Conservation (phyloP, 2,888 invertebrate species). For the Liopterus haemorrhoidalis region DNA sequence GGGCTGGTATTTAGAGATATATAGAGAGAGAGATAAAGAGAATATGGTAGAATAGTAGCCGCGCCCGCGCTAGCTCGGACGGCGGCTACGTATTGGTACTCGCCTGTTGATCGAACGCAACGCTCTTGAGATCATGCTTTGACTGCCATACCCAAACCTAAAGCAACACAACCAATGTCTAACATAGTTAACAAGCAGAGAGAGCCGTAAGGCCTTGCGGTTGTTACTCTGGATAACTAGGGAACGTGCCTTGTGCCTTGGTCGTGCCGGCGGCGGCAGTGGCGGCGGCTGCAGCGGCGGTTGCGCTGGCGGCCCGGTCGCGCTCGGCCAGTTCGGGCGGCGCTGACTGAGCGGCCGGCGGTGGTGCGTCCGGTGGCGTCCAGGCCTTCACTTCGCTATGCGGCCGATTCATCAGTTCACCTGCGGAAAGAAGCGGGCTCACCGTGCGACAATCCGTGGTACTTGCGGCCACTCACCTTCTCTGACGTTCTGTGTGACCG, state of each 20-base stretch:
- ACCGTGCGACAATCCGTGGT: constrained; percentile 29
- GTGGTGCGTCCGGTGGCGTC: constrained; percentile 58
- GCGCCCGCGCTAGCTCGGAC: too few relatives aligned
- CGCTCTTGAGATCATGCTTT: constrained; percentile 15
- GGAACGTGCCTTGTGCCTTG: constrained; percentile 50
- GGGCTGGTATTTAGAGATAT: too few relatives aligned
- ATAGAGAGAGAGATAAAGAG: too few relatives aligned
- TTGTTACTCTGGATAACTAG: too few relatives aligned
- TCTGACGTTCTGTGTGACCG: constrained; percentile 86
- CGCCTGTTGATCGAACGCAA: background rate
- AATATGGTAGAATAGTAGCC: too few relatives aligned
- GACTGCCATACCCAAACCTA: constrained; percentile 42
- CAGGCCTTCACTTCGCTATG: constrained; percentile 82
- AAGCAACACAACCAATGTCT: constrained; percentile 44
- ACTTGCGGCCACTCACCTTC: constrained; percentile 49
- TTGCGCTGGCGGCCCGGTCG: constrained; percentile 51
- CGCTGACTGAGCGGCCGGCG: constrained; percentile 61
- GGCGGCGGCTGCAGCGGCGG: constrained; percentile 21
- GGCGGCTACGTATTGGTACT: background rate
- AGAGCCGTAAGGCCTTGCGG: constrained; percentile 5
- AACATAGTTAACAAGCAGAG: background rate
- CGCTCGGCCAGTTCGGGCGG: constrained; percentile 60
- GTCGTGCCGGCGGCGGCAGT: constrained; percentile 41
- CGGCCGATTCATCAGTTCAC: constrained; percentile 75
- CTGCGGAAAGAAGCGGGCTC: too few relatives aligned